Conservation (phyloP, 2,888 invertebrate genomes). For the Calliopum simillimum region DNA sequence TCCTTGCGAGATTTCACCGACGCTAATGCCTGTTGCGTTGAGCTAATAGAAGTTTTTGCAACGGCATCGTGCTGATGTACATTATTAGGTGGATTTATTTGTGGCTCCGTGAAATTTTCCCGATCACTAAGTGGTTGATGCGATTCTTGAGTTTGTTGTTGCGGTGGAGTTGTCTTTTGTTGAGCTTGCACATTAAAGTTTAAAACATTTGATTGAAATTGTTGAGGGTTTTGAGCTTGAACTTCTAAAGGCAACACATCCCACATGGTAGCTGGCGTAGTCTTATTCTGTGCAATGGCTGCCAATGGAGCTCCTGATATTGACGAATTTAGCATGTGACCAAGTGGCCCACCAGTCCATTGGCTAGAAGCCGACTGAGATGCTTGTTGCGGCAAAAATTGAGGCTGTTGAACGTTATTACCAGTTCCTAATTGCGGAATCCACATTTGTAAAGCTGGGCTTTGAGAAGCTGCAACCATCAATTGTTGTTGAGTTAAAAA, state of each 20-base stretch:
- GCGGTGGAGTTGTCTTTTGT: constrained; percentile 24
- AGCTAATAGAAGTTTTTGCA: constrained; percentile 16
- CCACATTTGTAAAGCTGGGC: constrained; percentile 57
- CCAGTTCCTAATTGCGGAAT: constrained; percentile 46
- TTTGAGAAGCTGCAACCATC: constrained; percentile 46
- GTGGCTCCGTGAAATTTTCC: constrained; percentile 13
- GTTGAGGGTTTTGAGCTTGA: constrained; percentile 51
- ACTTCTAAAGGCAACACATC: constrained; percentile 51
- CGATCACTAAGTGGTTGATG: constrained; percentile 6
- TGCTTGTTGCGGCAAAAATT: constrained; percentile 30
- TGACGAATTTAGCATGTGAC: constrained; percentile 41
- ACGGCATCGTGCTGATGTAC: constrained; percentile 15
- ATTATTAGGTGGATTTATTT: constrained; percentile 16
- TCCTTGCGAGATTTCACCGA: constrained; percentile 25
- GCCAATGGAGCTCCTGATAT: constrained; percentile 13
- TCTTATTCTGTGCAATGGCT: constrained; percentile 32
- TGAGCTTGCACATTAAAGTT: constrained; percentile 17
- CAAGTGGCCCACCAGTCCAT: constrained; percentile 42
- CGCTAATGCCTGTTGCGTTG: constrained; percentile 23
- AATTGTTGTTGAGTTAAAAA: constrained; percentile 55
- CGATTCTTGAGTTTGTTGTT: constrained; percentile 29
- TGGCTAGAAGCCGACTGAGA: constrained; percentile 39
- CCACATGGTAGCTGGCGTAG: constrained; percentile 53
- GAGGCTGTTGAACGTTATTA: constrained; percentile 40
- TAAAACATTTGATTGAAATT: constrained; percentile 42